Conservation (phyloP, 2,113 vertebrate genomes). For the Garra rufa region DNA sequence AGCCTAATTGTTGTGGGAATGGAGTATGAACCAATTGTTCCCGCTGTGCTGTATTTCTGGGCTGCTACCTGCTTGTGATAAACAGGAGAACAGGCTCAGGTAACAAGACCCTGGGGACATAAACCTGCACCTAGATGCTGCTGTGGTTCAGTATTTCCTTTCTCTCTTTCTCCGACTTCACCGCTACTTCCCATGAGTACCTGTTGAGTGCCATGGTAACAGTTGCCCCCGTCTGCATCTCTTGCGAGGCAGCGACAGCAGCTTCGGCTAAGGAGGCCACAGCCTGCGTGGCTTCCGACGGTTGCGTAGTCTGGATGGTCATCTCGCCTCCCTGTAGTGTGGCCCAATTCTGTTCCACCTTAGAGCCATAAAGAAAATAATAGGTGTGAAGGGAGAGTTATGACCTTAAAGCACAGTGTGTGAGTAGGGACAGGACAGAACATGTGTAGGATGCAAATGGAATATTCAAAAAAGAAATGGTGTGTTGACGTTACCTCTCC, state of each 20-base stretch:
- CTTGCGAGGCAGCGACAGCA: conserved; percentile 93
- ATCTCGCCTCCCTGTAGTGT: conserved; percentile 94
- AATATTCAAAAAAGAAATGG: neutral
- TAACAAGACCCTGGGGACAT: conserved; percentile 75
- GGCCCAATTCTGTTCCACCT: conserved; percentile 90
- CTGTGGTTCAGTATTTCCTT: conserved; percentile 22
- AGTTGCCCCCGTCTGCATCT: conserved; percentile 91
- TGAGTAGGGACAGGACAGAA: neutral
- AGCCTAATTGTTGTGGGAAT: conserved; percentile 49
- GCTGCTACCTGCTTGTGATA: conserved; percentile 63
- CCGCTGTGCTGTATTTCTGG: conserved; percentile 45
- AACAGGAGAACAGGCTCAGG: conserved; percentile 71
- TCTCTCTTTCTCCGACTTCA: conserved; percentile 5
- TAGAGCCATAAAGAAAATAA: neutral
- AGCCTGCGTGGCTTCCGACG: conserved; percentile 95
- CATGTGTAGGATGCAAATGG: neutral
- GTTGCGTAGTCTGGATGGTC: conserved; percentile 98
- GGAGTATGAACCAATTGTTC: conserved; percentile 70
- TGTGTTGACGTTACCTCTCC: conserved; percentile 84
- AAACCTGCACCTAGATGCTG: conserved; percentile 57
- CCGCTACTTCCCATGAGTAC: conserved; percentile 68
- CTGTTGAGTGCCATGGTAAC: conserved; percentile 99
- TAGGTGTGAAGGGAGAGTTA: neutral
- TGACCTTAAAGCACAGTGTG: neutral
- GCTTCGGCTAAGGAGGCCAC: conserved; percentile 95